A percentile compares a stretch with the other conserved stretches of the same genome.
Conservation (phyloP, 2,888 invertebrate species). For the Aquatica leii region DNA sequence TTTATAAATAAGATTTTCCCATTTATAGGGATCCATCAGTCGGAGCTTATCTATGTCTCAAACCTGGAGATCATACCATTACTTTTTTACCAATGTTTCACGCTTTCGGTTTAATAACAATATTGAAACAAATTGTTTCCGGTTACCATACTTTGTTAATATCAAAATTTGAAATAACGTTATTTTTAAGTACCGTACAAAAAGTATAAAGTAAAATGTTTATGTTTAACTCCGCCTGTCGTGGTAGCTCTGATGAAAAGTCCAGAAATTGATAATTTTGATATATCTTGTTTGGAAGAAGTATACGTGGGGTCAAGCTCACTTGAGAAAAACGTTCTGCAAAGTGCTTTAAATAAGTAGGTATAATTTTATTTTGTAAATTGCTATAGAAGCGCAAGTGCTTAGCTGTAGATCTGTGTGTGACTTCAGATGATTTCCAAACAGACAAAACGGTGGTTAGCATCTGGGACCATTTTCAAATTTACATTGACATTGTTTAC, state of each 20-base stretch:
- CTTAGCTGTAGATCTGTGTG: too few relatives aligned
- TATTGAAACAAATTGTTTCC: slow-evolving; percentile 39
- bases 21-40: slow-evolving; percentile 34
- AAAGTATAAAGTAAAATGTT: slow-evolving; percentile 46
- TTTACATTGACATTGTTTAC: too few relatives aligned
- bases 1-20: too few relatives aligned
- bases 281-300: slow-evolving; percentile 71
- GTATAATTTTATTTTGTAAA: too few relatives aligned
- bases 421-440: too few relatives aligned
- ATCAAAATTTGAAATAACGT: slow-evolving; percentile 70
- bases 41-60: too few relatives aligned
- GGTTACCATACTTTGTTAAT: slow-evolving; percentile 43
- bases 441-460: too few relatives aligned
- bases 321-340: slow-evolving; percentile 70
- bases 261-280: slow-evolving; percentile 74
- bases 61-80: too few relatives aligned
- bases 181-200: slow-evolving; percentile 67
- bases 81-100: slow-evolving; percentile 48
- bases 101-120: slow-evolving; percentile 46
- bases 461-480: too few relatives aligned
- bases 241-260: slow-evolving; percentile 81
- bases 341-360: slow-evolving; percentile 25
- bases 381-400: too few relatives aligned
- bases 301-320: slow-evolving; percentile 80
- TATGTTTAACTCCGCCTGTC: slow-evolving; percentile 55